phyloP scores from a whole-genome alignment of 2,888 invertebrate species.

The Tachina lurida region DNA sequence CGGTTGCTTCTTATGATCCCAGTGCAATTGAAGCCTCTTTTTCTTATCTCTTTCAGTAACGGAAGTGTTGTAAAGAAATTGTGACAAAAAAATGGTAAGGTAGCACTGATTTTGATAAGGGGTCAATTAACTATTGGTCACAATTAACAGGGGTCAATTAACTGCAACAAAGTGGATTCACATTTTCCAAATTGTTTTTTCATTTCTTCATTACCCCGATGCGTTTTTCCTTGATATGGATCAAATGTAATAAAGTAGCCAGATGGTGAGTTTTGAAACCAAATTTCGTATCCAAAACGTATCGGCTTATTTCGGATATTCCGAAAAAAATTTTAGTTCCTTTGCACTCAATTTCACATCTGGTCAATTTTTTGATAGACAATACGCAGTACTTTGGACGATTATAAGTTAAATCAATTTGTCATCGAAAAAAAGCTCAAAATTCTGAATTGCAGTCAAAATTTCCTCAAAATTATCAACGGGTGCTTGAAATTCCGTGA shows the following conservation, averaged over 20 bases:
- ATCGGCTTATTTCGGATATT: conserved; percentile 7
- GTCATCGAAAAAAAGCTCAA: conserved; percentile 25
- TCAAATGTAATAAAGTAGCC: neutral
- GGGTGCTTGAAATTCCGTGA: neutral
- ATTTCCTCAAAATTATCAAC: conserved; percentile 21
- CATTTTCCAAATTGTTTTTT: conserved; percentile 13
- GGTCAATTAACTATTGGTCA: conserved; percentile 12
- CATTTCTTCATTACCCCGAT: conserved; percentile 17
- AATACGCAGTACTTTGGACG: conserved; percentile 8
- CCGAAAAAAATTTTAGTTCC: conserved; percentile 39
- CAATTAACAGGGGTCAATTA: conserved; percentile 13
- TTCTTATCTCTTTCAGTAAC: neutral
- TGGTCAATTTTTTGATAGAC: conserved; percentile 25
- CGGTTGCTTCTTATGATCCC: neutral
- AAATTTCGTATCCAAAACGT: conserved; percentile 15
- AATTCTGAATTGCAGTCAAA: neutral
- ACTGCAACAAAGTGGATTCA: conserved; percentile 13
- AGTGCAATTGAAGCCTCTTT: conserved; percentile 1
- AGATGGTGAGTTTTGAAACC: neutral
- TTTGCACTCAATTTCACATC: conserved; percentile 38
- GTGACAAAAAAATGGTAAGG: conserved; percentile 10
- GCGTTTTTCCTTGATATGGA: too few species aligned
- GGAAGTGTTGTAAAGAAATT: neutral
- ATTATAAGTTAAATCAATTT: conserved; percentile 37
- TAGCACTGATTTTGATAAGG: neutral